Evolutionary conservation across 2,888 invertebrate species (phyloP).

Genomic region (Magallana nippona): DNA sequence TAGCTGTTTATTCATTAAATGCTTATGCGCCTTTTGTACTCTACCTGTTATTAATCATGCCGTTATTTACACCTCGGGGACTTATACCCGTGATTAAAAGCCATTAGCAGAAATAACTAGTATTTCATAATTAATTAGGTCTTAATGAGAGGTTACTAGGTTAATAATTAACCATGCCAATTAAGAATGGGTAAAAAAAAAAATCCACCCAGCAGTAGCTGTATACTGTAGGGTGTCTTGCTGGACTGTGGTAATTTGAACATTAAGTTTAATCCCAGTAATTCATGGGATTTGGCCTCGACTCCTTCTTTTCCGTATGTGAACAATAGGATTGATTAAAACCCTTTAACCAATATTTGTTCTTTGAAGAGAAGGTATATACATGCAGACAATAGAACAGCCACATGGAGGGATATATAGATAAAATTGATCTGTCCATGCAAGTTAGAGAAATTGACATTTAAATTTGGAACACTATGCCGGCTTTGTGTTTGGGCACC

Average conservation of each 20-base stretch:
- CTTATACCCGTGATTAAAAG: neutral
- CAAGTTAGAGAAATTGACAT: conserved; percentile 33
- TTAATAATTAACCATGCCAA: neutral
- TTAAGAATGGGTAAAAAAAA: neutral
- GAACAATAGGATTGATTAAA: conserved; percentile 19
- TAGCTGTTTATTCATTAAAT: neutral
- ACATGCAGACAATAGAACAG: neutral
- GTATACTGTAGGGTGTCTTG: neutral
- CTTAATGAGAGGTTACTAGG: neutral
- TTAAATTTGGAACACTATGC: conserved; percentile 22
- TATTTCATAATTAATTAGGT: neutral
- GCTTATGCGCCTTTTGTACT: neutral
- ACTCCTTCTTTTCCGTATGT: neutral
- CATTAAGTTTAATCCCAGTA: conserved; percentile 5
- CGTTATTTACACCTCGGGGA: neutral
- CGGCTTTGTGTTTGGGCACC: conserved; percentile 15
- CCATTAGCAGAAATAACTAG: neutral
- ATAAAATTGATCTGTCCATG: conserved; percentile 27
- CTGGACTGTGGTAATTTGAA: neutral
- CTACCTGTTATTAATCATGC: neutral
- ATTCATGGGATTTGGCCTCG: conserved; percentile 4
- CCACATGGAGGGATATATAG: neutral
- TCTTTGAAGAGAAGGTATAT: conserved; percentile 20
- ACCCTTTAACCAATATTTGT: conserved; percentile 26
- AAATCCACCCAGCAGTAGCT: neutral